These are phyloP conservation scores for Eupithecia tripunctaria DNA, from an alignment of 2,888 invertebrate genomes.

Conservation along the genomic window DNA sequence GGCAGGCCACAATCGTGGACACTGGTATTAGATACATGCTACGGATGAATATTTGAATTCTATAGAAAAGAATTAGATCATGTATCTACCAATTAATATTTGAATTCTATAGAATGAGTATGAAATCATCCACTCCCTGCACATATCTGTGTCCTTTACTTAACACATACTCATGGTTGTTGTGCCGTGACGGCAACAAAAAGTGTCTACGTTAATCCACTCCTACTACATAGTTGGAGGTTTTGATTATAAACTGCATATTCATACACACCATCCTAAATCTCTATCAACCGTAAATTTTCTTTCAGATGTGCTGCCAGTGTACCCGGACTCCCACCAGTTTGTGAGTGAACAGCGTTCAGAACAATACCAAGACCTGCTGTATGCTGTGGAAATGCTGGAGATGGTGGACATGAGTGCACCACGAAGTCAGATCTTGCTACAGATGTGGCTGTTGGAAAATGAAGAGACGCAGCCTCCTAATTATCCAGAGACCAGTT, in stretches of 20 bases:
- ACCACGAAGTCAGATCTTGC: constrained; percentile 87
- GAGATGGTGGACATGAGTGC: constrained; percentile 86
- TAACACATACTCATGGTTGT: no score
- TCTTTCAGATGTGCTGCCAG: constrained; percentile 88
- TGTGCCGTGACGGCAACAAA: no score
- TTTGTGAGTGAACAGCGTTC: constrained; percentile 90
- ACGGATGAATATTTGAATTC: no score
- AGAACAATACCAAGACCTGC: constrained; percentile 90
- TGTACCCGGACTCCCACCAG: constrained; percentile 89
- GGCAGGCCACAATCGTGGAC: no score
- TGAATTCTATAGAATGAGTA: no score
- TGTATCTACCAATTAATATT: no score
- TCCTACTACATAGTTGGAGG: background rate
- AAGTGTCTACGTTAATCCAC: background rate
- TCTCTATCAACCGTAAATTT: background rate
- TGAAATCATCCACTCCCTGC: no score
- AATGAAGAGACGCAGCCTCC: constrained; percentile 83
- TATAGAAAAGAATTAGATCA: no score
- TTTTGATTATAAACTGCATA: background rate
- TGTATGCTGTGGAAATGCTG: constrained; percentile 88
- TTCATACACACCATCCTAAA: background rate
- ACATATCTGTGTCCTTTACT: no score
- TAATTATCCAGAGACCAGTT: constrained; percentile 68
- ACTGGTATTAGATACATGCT: no score
- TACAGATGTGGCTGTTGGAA: constrained; percentile 93